These are phyloP conservation scores for Helarctos malayanus DNA, from an alignment of 2,797 vertebrate species.

Conservation along the genomic window DNA sequence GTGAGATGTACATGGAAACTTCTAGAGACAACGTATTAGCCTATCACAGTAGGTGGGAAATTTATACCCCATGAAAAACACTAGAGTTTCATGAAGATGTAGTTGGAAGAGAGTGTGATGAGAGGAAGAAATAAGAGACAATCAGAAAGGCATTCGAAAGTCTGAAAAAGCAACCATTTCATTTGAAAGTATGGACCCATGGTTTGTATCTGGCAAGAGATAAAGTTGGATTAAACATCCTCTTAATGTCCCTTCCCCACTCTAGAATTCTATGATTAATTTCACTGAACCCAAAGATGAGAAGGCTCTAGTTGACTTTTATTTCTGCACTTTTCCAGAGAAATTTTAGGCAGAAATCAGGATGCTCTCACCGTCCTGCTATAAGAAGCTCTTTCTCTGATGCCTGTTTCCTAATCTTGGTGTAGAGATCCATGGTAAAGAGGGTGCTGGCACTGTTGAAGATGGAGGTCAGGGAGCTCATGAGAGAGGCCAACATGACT, in stretches of 20 bases:
- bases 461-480: constrained; percentile 98
- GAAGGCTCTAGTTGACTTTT: neutral
- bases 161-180: neutral
- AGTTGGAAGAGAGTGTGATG: neutral
- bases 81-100: neutral
- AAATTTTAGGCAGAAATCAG: neutral
- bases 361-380: constrained; percentile 92
- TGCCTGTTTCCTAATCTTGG: constrained; percentile 91
- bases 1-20: neutral
- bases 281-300: neutral
- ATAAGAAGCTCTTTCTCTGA: constrained; percentile 96
- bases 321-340: neutral
- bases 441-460: constrained; percentile 98
- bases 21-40: neutral
- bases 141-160: neutral
- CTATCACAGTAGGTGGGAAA: neutral
- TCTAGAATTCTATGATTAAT: neutral
- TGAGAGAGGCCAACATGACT: constrained; percentile 98
- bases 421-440: constrained; percentile 98
- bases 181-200: neutral
- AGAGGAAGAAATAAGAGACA: neutral
- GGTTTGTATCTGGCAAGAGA: neutral
- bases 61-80: neutral
- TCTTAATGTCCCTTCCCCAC: neutral
- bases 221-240: neutral